Percentiles rank a stretch among this genome's conserved stretches.
phyloP scores from a whole-genome alignment of 2,113 vertebrate species.

The Semicossyphus pulcher region DNA sequence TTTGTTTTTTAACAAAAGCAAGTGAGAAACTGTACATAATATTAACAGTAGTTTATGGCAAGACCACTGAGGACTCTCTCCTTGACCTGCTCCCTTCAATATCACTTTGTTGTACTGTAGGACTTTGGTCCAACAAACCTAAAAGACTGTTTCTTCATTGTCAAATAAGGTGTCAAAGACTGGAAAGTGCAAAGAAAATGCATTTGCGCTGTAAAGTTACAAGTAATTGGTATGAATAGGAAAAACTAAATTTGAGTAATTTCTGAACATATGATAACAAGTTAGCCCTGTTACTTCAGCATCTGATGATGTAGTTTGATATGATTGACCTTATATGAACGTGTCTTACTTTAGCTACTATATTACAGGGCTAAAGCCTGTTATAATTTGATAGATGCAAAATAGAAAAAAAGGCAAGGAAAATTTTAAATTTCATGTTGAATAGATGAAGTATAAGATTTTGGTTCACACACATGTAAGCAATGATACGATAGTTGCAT shows the following conservation, averaged over 20 bases:
- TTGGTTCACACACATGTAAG: constrained; percentile 62
- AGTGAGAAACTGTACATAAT: constrained; percentile 73
- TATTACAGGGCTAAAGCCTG: neutral
- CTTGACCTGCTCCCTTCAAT: constrained; percentile 17
- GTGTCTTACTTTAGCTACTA: constrained; percentile 1
- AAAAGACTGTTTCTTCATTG: constrained; percentile 61
- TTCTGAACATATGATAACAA: constrained; percentile 21
- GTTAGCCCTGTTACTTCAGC: too few species aligned
- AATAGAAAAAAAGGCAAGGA: constrained; percentile 5
- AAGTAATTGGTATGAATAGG: constrained; percentile 8
- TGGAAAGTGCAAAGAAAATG: constrained; percentile 69
- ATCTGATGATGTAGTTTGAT: constrained; percentile 26
- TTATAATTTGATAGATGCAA: constrained; percentile 19
- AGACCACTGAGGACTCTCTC: constrained; percentile 44
- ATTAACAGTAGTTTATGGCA: constrained; percentile 60
- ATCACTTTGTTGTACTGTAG: constrained; percentile 26
- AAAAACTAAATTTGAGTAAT: neutral
- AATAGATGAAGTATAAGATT: constrained; percentile 56
- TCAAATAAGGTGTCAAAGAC: constrained; percentile 59
- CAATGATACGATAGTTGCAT: constrained; percentile 71
- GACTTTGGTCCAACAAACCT: constrained; percentile 67
- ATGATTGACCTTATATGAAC: constrained; percentile 30
- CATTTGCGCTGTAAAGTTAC: constrained; percentile 37
- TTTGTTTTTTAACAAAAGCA: constrained; percentile 58
- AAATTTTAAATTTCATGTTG: neutral